Conservation (phyloP, 2,113 vertebrate genomes). For the Pteronura brasiliensis region DNA sequence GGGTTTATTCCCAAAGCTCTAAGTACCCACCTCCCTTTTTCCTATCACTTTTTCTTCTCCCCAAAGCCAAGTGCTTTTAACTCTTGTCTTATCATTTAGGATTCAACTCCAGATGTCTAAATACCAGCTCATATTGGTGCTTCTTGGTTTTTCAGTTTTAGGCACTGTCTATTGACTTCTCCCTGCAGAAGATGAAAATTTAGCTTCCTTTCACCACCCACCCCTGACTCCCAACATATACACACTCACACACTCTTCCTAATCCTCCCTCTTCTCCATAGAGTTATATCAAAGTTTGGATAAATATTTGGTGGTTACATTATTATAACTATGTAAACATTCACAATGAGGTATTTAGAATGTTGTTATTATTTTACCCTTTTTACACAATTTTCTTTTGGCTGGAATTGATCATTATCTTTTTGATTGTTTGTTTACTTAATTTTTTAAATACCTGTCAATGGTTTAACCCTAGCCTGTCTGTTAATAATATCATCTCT, state of each 20-base stretch:
- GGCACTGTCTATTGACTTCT: neutral
- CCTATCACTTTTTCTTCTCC: neutral
- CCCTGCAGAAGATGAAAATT: neutral
- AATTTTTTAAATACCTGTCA: neutral
- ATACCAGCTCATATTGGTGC: neutral
- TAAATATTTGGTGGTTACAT: neutral
- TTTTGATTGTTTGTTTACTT: conserved; percentile 8
- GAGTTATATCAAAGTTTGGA: neutral
- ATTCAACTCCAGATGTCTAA: neutral
- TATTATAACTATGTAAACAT: neutral
- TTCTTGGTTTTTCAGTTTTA: neutral
- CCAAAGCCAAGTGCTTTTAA: neutral
- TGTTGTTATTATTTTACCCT: neutral
- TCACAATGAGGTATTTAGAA: neutral
- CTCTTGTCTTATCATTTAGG: neutral
- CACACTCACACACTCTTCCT: neutral
- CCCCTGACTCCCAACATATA: neutral
- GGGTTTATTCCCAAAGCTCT: neutral
- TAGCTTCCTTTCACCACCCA: neutral
- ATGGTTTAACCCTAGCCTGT: neutral
- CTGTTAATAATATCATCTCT: neutral
- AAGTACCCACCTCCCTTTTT: neutral
- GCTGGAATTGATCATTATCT: neutral
- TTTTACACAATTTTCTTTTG: neutral
- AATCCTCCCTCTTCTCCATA: neutral